Conservation (phyloP, 2,113 vertebrate species). For the Oxyruncus cristatus region DNA sequence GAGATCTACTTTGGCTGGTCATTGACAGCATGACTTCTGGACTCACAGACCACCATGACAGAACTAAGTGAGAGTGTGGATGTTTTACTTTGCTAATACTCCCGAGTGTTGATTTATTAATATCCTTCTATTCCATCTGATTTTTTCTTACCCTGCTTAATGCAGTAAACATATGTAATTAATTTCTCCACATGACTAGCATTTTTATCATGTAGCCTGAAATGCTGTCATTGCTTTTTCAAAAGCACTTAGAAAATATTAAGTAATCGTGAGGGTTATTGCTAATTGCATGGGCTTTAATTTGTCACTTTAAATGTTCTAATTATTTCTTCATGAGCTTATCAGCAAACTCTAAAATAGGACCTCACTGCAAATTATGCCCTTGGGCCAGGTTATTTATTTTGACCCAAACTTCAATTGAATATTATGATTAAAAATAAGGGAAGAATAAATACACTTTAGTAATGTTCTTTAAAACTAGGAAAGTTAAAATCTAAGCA, state of each 20-base stretch:
- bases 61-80: background rate
- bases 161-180: constrained; percentile 65
- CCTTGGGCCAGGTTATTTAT: constrained; percentile 60
- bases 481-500: constrained; percentile 15
- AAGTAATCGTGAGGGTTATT: constrained; percentile 67
- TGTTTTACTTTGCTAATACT: background rate
- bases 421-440: constrained; percentile 59
- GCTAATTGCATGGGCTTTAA: constrained; percentile 62
- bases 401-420: constrained; percentile 61
- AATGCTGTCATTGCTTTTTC: constrained; percentile 57
- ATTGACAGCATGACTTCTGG: background rate
- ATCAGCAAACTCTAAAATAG: constrained; percentile 56
- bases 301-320: constrained; percentile 67
- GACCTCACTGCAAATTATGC: constrained; percentile 51
- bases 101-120: background rate
- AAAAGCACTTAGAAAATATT: constrained; percentile 62
- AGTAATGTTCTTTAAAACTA: constrained; percentile 27
- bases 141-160: constrained; percentile 55
- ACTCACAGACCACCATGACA: background rate
- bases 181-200: constrained; percentile 47
- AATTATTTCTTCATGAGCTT: constrained; percentile 67
- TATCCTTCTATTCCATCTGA: constrained; percentile 20
- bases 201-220: constrained; percentile 55
- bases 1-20: background rate
- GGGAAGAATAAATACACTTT: constrained; percentile 46